Percentiles rank a stretch among this genome's conserved stretches.
phyloP scores from a whole-genome alignment of 2,797 vertebrate species.

The Scomberomorus guttatus region DNA sequence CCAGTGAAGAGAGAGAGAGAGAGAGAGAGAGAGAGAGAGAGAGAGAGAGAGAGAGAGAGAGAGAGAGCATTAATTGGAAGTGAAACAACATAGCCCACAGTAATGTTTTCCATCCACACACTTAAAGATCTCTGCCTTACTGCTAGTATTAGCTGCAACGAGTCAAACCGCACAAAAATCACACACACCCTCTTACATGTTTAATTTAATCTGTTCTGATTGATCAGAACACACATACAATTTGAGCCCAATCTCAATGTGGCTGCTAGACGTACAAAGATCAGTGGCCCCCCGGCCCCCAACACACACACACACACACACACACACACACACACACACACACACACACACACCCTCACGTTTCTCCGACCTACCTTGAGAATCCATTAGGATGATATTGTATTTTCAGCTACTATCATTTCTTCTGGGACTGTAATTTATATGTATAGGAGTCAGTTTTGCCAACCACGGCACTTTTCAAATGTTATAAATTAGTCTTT shows the following conservation, averaged over 20 bases:
- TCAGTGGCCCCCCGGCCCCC: background rate
- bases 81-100: constrained; percentile 15
- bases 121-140: constrained; percentile 8
- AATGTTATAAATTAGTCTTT: constrained; percentile 71
- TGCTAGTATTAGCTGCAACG: background rate
- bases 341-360: background rate
- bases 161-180: background rate
- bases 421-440: constrained; percentile 32
- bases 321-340: background rate
- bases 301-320: background rate
- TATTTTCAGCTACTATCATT: constrained; percentile 42
- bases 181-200: background rate
- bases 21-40: background rate
- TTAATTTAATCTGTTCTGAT: constrained; percentile 12
- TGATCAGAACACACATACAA: constrained; percentile 7
- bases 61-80: constrained; percentile 34
- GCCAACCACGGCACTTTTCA: constrained; percentile 51
- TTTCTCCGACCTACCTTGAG: background rate
- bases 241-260: background rate
- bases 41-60: background rate
- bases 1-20: background rate
- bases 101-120: constrained; percentile 18
- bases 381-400: constrained; percentile 40
- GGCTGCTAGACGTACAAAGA: background rate
- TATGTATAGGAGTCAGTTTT: constrained; percentile 36